These are phyloP conservation scores for Alcis repandata DNA, from an alignment of 2,888 invertebrate species.

Conservation along the genomic window DNA sequence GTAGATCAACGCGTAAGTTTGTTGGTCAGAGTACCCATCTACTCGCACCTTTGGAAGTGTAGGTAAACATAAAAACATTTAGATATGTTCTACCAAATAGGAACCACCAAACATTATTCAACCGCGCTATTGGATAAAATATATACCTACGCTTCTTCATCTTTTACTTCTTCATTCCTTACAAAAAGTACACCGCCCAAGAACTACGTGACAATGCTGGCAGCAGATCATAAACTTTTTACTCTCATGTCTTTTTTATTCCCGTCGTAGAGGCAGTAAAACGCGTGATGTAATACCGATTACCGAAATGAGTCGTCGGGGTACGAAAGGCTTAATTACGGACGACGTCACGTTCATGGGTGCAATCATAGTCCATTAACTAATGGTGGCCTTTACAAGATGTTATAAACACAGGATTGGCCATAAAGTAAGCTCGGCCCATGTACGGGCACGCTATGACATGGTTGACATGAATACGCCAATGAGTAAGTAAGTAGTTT, in stretches of 20 bases:
- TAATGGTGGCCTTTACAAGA: constrained; percentile 52
- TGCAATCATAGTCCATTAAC: constrained; percentile 65
- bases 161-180: constrained; percentile 14
- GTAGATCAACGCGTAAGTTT: no score
- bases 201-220: constrained; percentile 28
- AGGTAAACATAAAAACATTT: no score
- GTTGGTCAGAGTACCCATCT: no score
- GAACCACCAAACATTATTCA: not conserved
- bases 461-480: not conserved
- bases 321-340: constrained; percentile 34
- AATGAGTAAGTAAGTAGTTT: not conserved
- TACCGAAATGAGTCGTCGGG: constrained; percentile 28
- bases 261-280: constrained; percentile 19
- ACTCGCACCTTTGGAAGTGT: no score
- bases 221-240: constrained; percentile 29
- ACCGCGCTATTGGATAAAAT: not conserved
- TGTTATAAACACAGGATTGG: constrained; percentile 31
- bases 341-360: constrained; percentile 37
- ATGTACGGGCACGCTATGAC: constrained; percentile 16
- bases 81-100: not conserved
- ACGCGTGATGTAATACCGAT: constrained; percentile 29
- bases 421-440: constrained; percentile 32
- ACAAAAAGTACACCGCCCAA: constrained; percentile 8
- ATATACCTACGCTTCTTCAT: not conserved
- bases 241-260: constrained; percentile 20